Conservation (phyloP, 2,888 invertebrate species). For the Syrista parreyssii region DNA sequence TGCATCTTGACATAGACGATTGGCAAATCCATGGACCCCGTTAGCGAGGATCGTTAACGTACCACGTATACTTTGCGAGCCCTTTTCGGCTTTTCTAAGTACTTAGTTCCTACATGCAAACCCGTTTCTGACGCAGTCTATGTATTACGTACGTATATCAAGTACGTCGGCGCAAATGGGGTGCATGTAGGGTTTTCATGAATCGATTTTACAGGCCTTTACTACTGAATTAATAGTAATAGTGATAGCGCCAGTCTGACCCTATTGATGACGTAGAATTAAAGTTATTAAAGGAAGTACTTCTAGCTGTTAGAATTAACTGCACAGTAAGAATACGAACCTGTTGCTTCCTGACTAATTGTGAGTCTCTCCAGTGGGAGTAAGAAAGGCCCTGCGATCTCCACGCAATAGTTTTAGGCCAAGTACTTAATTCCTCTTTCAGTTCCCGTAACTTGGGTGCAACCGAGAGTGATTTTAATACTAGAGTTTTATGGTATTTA, state of each 20-base stretch:
- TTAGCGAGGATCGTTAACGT: slow-evolving; percentile 28
- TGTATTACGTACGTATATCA: neutral
- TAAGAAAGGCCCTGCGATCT: neutral
- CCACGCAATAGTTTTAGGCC: neutral
- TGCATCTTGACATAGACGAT: neutral
- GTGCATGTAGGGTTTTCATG: neutral
- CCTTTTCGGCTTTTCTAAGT: too few relatives aligned
- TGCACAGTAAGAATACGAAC: neutral
- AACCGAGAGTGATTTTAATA: neutral
- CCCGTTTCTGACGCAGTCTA: too few relatives aligned
- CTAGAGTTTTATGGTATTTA: neutral
- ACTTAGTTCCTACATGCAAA: too few relatives aligned
- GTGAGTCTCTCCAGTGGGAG: neutral
- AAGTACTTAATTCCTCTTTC: neutral
- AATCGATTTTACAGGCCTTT: neutral
- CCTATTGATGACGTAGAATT: neutral
- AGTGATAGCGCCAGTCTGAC: neutral
- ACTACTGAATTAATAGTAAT: neutral
- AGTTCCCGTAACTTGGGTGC: neutral
- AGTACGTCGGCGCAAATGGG: too few relatives aligned
- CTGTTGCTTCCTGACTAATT: neutral
- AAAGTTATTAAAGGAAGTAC: neutral
- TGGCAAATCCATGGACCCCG: neutral
- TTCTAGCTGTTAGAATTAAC: neutral
- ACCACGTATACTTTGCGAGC: neutral